Evolutionary conservation across 2,113 vertebrate genomes (phyloP), one percentile per base, ranked within the genome.

Genomic region (Malurus melanocephalus): DNA sequence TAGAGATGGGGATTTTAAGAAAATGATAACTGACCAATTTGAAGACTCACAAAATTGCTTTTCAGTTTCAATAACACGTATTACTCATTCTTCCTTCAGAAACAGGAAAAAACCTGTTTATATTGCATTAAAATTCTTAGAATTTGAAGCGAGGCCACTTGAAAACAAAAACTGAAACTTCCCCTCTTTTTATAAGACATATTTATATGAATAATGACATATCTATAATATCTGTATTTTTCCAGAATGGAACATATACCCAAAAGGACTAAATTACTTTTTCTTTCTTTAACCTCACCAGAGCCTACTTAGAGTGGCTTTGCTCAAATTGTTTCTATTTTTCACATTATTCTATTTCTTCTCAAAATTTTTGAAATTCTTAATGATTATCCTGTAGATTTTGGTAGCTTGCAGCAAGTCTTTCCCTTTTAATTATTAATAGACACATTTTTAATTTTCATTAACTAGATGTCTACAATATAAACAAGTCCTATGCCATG

Each of bases 1-100:
- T 57, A 76, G 38, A 88, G 74, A 80, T 27, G 60, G 22, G 51
- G 72, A 87, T 90, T 94, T 92, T 80, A 87, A 77, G 85, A 74
- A 92, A 90, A 85, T 42, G 30, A 19, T 76, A 91, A 79, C 80
- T 48, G 62, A 88, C 76, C 80, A 52, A 35, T 88, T 40, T 88
- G 77, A 92, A 86, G 51, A 55, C 46, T 61, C 69, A 71, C 23
- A 27, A 86, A 60, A 88, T 30, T 66, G 62, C 30, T 89, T 88
- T 85, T 57, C 3, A 6, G 27, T 45, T 73, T 76, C 28, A 69
- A 33, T 80, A 89, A 69, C 32, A 60, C 6, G 8, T 5, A 77
- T 60, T 84, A 68, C 21, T 90, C 48, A 81, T 48, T 55, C n/a
- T 80, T 21, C 32, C 27, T 45, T 42, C 0, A 2, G 49, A 73